Base-by-base conservation (phyloP, 2,113 vertebrate genomes). In the Cisticola juncidis region DNA sequence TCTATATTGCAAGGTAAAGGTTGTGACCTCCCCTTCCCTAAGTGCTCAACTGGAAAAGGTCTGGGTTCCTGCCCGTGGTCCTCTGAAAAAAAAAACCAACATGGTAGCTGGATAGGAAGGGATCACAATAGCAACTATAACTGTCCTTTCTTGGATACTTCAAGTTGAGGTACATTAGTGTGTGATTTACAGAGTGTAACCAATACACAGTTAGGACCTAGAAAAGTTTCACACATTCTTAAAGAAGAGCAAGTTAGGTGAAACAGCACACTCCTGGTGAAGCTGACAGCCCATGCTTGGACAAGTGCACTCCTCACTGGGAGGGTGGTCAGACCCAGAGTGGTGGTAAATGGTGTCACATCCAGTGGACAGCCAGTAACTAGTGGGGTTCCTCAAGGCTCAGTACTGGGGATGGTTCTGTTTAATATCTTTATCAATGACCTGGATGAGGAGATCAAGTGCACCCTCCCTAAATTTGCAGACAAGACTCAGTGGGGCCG, bases 371-470 rank as follows among this genome's bases (percentile, higher is more conserved):
- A 45, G 3, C 16, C 9, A 48, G 26, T 50, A 35, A 44, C 36
- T 45, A 45, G 28, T 31, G 24, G 24, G 20, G 9, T 22, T 54
- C 38, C 9, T 81, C 29, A 61, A 31, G 61, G 33, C 11, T 81
- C 53, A 40, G 7, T 29, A 25, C 14, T 45, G 5, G 20, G 7
- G 9, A 21, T 58, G 29, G 7, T 29, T 42, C 29, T 69, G n/a
- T 48, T 54, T 33, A 54, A 31, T 13, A 31, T 35, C 8, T 69
- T 69, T 61, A 26, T 31, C 31, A 38, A 48, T 60, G 9, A 36
- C 42, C 21, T 69, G 40, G 14, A 10, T 68, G 17, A 82, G 16
- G 10, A 33, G 16, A 51, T 68, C 0, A 0, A 38, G 16, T 38
- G 20, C 2, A 45, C 13, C 19, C n/a, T 60, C 61, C 35, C 29